Evolutionary conservation across 1,140 invertebrate genomes (phyloP).

Genomic region (Chlorops oryzae): DNA sequence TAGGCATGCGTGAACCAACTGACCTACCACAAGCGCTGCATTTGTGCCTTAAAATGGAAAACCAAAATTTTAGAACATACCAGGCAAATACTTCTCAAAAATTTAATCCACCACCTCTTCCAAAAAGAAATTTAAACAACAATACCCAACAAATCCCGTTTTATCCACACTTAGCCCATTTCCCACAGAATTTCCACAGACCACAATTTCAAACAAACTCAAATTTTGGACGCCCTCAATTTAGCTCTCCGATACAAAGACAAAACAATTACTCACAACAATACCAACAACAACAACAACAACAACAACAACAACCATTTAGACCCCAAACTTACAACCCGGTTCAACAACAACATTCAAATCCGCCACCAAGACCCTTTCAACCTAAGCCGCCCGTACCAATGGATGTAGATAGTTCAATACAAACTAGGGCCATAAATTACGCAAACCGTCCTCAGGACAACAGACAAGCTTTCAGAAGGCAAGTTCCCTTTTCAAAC

Average conservation of each 20-base stretch:
- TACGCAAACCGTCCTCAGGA: too few species aligned
- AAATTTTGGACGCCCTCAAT: neutral
- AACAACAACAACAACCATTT: neutral
- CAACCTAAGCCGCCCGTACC: neutral
- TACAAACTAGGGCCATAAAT: neutral
- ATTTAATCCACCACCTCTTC: too few species aligned
- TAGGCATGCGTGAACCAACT: neutral
- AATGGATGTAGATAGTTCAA: neutral
- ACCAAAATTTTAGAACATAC: too few species aligned
- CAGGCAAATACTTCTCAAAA: too few species aligned
- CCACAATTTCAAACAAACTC: neutral
- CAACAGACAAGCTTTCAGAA: too few species aligned
- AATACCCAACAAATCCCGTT: too few species aligned
- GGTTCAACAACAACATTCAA: neutral
- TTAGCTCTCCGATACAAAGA: neutral
- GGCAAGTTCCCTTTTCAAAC: too few species aligned
- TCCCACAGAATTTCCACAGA: neutral
- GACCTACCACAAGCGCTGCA: too few species aligned
- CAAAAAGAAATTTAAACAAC: too few species aligned
- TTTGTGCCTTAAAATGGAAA: too few species aligned
- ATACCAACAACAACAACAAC: neutral
- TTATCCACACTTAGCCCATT: slow-evolving; percentile 1
- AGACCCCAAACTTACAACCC: neutral
- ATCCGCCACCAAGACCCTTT: neutral
- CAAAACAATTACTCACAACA: neutral